These are phyloP conservation scores for Fulmarus glacialis DNA, from an alignment of 2,113 vertebrate species.

Conservation along the genomic window DNA sequence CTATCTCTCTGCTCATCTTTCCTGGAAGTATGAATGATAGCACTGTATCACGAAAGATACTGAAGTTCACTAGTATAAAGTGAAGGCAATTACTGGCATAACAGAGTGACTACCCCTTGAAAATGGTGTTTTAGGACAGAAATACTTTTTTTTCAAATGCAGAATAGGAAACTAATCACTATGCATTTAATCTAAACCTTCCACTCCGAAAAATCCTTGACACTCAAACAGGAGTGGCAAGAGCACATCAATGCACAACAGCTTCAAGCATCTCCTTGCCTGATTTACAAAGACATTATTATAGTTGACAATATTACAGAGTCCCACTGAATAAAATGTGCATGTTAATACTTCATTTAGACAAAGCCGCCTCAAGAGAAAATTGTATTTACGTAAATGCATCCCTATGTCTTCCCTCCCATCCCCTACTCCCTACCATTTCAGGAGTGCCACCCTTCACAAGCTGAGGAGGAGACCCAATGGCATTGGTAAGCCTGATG, in stretches of 20 bases:
- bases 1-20: slow-evolving; percentile 4
- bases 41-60: not conserved
- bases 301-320: not conserved
- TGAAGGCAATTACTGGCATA: not conserved
- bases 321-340: not conserved
- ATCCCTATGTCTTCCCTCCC: not conserved
- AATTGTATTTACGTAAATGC: not conserved
- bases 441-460: not conserved
- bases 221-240: not conserved
- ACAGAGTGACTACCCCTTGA: not conserved
- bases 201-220: not conserved
- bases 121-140: not conserved
- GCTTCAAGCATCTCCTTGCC: not conserved
- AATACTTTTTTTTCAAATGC: not conserved
- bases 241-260: not conserved
- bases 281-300: not conserved
- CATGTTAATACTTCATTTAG: not conserved
- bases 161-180: not conserved
- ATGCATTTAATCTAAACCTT: not conserved
- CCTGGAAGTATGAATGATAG: not conserved
- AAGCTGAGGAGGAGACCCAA: not conserved
- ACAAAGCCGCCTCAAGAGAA: not conserved
- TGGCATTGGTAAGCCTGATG: not conserved
- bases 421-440: not conserved
- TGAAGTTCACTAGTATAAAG: not conserved